Evolutionary conservation across 2,113 vertebrate species (phyloP), one percentile per base, ranked within the genome.

Genomic region (Hyla sarda): DNA sequence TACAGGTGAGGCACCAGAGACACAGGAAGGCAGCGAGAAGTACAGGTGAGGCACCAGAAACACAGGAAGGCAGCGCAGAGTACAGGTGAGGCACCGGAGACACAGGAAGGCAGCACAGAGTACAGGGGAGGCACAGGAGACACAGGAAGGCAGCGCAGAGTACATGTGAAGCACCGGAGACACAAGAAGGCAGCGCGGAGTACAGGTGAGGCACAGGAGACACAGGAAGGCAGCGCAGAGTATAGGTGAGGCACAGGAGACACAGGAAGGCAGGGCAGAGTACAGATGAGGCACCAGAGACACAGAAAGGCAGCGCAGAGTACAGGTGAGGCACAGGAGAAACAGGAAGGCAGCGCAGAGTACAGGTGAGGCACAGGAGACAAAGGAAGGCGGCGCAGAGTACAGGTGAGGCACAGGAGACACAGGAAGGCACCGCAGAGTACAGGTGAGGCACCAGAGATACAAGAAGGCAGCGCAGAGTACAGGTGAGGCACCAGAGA

Each of bases 21-120:
- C 92, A 96, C 1, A 94, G 95, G 48, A 95, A 95, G 89, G 94
- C 95, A 83, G 93, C 95, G 9, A 89, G 94, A 86, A 95, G 92
- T 16, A 96, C 95, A 93, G 95, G 95, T 96, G 79, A 86, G 60
- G 6, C 41, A n/a, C n/a, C n/a, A n/a, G n/a, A n/a, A n/a, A n/a
- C 41, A 41, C 8, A 41, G 41, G 48, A 95, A 95, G 89, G 94
- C 95, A 83, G 93, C 95, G 9, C 90, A 95, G 87, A 95, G 92
- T 16, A 96, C 95, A 93, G 95, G 95, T 96, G 79, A 86, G 60
- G 6, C 41, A n/a, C n/a, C n/a, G n/a, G n/a, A n/a, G n/a, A n/a
- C 41, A 41, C 8, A 41, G 41, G 48, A 95, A 95, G 89, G 94
- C 95, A 83, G 93, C 95, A 8, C 90, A 95, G 87, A 95, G 92